Base-by-base conservation (phyloP, 2,113 vertebrate genomes). In the Pollachius pollachius region DNA sequence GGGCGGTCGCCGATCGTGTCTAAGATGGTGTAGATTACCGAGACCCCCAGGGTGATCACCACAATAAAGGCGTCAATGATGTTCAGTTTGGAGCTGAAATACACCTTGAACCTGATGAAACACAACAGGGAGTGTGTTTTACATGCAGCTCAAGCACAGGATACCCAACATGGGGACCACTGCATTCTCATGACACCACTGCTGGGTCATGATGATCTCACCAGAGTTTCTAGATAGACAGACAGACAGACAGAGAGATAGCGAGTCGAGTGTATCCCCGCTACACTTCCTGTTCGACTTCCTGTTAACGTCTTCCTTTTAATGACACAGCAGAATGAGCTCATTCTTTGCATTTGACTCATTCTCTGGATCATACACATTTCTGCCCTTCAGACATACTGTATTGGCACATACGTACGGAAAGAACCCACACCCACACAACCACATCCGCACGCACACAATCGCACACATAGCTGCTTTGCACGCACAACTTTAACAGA, bases 1-100 rank as follows among this genome's bases (percentile, higher is more conserved):
- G 91, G 79, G 19, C 72, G 84, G 68, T 81, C 15, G 67, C 90
- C 88, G 7, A 84, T 80, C 64, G 94, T 41, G 66, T 94, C 92
- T 37, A 85, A 83, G 72, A 92, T 91, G 57, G 89, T 82, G 71
- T 95, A 97, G 0, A 87, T 67, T 80, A 95, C 85, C 56, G 95
- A 91, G 78, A 96, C 75, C 58, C 94, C 56, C 71, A 99, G 78
- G 0, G 93, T 96, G 71, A 93, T 16, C 0, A 89, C 84, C 23
- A 96, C 94, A 69, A 98, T 90, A 16, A 90, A 71, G 0, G 93
- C 92, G 60, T 99, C 95, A 34, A 95, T 57, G 75, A 92, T 88
- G 83, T 98, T 98, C 77, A 97, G 70, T 72, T 86, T 89, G 52
- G 92, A 94, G 72, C 52, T 87, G 90, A 98, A 99, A 84, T 97